phyloP scores from a whole-genome alignment of 2,888 invertebrate species.

The Drosophila niveifrons region DNA sequence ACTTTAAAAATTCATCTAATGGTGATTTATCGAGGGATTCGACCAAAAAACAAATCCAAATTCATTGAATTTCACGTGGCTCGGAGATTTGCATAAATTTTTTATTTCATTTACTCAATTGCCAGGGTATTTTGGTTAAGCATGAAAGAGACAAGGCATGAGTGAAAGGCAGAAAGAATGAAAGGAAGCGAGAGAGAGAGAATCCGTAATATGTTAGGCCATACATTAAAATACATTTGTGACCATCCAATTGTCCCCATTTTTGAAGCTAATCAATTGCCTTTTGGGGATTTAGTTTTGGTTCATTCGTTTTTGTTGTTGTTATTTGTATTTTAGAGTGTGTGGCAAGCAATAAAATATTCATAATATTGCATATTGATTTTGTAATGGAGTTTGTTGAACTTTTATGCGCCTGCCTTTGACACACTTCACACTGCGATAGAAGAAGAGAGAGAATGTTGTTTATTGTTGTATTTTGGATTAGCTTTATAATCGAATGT shows the following conservation, averaged over 20 bases:
- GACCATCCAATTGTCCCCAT: constrained; percentile 50
- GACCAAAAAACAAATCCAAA: constrained; percentile 47
- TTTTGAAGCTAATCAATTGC: constrained; percentile 70
- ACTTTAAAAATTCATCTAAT: constrained; percentile 42
- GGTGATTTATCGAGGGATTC: constrained; percentile 58
- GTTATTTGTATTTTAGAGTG: constrained; percentile 10
- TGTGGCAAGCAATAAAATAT: constrained; percentile 59
- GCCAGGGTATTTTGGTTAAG: constrained; percentile 7
- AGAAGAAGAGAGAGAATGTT: background rate
- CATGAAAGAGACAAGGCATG: constrained; percentile 7
- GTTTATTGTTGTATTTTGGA: constrained; percentile 44
- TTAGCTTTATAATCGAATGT: constrained; percentile 50
- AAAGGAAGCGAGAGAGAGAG: background rate
- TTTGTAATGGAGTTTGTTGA: constrained; percentile 69
- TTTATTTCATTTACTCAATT: constrained; percentile 66
- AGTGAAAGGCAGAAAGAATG: constrained; percentile 9
- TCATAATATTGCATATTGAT: constrained; percentile 71
- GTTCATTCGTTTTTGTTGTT: constrained; percentile 25
- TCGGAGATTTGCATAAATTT: constrained; percentile 68
- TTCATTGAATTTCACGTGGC: constrained; percentile 67
- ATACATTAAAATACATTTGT: constrained; percentile 56
- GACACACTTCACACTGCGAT: constrained; percentile 22
- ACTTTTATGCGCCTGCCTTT: constrained; percentile 46
- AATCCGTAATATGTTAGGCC: constrained; percentile 21
- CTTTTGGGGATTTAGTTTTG: constrained; percentile 57